Base-by-base conservation (phyloP, 2,113 vertebrate genomes). In the Brachionichthys hirsutus region DNA sequence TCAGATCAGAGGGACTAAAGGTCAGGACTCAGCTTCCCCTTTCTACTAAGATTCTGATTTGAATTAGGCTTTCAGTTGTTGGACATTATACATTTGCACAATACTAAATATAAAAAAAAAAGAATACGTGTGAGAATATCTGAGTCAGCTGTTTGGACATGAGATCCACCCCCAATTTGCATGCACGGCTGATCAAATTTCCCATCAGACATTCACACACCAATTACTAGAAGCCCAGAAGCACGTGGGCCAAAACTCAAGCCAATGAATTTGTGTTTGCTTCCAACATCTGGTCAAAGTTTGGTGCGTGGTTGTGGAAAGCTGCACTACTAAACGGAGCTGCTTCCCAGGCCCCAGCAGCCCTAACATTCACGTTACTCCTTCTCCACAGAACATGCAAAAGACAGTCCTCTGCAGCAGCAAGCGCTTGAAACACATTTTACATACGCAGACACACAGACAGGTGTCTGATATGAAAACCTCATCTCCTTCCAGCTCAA, bases 261-360 rank as follows among this genome's bases (percentile, higher is more conserved):
- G 61, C 58, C 75, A 74, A 41, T 22, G 41, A 47, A 22, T 64
- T 41, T 48, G 40, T 54, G 62, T 49, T 40, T 30, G 20, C 57
- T 43, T 75, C 64, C 42, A 54, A 63, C 35, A n/a, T 34, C 0
- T n/a, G 70, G 65, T 71, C 75, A 75, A 17, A 55, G 55, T 73
- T 75, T 56, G 43, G 42, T 43, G 68, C 49, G 64, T 59, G 65
- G 62, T 77, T 82, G 62, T 81, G 50, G 35, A 66, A 49, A 54
- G 15, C 17, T 70, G 20, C 16, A 36, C 45, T 22, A 69, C 19
- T 14, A 56, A 36, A 75, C 18, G 13, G 9, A 48, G 47, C 36
- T 63, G 44, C 66, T 78, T 85, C 76, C 75, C 75, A 80, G 62
- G 70, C 75, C 76, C 65, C 22, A 41, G 52, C 54, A 61, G 24